These are phyloP conservation scores for Drosophila takahashii DNA, from an alignment of 1,140 invertebrate species.

Conservation along the genomic window DNA sequence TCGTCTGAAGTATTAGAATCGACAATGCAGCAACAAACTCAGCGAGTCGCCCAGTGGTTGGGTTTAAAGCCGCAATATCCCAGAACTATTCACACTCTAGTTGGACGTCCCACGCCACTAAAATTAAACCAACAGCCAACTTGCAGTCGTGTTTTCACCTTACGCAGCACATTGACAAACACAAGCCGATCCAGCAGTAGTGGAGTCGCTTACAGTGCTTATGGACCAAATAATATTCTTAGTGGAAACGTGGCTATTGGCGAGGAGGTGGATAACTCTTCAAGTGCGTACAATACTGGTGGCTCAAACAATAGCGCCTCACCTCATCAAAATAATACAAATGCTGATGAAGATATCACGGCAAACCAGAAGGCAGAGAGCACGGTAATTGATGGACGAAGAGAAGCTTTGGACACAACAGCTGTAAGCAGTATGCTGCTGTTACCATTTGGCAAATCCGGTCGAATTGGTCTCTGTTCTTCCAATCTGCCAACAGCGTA, in stretches of 20 bases:
- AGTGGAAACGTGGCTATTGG: constrained; percentile 44
- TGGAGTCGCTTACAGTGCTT: constrained; percentile 40
- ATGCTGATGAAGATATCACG: constrained; percentile 27
- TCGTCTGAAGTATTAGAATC: constrained; percentile 43
- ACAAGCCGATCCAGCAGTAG: constrained; percentile 71
- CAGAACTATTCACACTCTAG: constrained; percentile 26
- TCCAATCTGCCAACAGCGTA: constrained; percentile 17
- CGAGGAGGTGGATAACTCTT: constrained; percentile 88
- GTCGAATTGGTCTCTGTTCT: constrained; percentile 47
- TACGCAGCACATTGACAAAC: constrained; percentile 62
- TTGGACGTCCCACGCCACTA: constrained; percentile 12
- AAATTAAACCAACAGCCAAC: constrained; percentile 31
- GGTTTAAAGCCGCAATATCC: constrained; percentile 59
- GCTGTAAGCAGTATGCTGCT: constrained; percentile 51
- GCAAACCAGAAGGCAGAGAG: background rate
- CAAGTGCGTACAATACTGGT: constrained; percentile 92
- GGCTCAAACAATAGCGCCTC: constrained; percentile 90
- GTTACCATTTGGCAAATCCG: constrained; percentile 57
- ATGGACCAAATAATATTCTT: constrained; percentile 30
- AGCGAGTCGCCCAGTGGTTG: constrained; percentile 73
- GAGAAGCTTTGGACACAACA: constrained; percentile 23
- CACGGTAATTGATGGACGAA: constrained; percentile 8
- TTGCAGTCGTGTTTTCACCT: constrained; percentile 54
- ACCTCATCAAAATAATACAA: constrained; percentile 79
- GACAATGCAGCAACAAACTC: constrained; percentile 76